Evolutionary conservation across 2,797 vertebrate genomes (phyloP).

Genomic region (Manis pentadactyla): DNA sequence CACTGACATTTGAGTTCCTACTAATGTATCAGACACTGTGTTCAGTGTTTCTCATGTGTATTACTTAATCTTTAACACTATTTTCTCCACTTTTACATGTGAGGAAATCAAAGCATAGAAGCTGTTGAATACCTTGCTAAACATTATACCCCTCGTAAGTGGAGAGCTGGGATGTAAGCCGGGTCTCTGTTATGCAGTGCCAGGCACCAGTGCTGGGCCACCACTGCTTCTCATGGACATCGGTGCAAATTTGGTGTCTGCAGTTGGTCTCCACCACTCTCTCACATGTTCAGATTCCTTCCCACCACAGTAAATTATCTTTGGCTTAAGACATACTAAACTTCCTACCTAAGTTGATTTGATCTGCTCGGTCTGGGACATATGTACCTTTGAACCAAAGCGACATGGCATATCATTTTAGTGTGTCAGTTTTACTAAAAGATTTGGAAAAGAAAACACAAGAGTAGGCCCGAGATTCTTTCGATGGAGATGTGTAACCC

Average conservation of each 20-base stretch:
- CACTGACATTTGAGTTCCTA: not conserved
- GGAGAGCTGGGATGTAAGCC: not conserved
- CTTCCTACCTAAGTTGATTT: not conserved
- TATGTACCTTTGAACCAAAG: not conserved
- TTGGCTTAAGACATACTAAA: not conserved
- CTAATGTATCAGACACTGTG: not conserved
- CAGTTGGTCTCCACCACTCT: not conserved
- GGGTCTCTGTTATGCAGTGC: not conserved
- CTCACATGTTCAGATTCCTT: not conserved
- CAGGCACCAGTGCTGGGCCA: not conserved
- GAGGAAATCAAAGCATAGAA: not conserved
- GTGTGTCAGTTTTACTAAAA: not conserved
- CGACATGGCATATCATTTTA: not conserved
- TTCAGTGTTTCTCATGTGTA: not conserved
- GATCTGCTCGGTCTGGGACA: not conserved
- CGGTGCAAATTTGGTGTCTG: not conserved
- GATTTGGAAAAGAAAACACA: not conserved
- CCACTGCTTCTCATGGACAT: not conserved
- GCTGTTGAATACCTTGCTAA: not conserved
- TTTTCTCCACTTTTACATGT: not conserved
- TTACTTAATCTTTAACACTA: not conserved
- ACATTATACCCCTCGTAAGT: not conserved
- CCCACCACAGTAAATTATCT: not conserved
- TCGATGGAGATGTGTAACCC: not conserved
- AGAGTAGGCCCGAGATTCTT: constrained; percentile 5